Evolutionary conservation across 2,113 vertebrate genomes (phyloP).

Genomic region (Phrynosoma platyrhinos): DNA sequence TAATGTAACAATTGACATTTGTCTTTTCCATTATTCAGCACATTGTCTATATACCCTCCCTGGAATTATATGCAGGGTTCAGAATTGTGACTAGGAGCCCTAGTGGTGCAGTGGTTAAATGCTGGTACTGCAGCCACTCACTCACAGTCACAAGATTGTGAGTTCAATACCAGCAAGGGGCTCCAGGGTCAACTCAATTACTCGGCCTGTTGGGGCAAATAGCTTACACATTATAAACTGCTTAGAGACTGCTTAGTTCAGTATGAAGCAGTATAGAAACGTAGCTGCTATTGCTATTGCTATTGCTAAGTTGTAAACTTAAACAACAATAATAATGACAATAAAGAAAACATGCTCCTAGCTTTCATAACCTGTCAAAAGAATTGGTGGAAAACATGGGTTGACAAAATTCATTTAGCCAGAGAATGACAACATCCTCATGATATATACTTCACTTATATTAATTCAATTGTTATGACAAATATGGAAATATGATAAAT

Average conservation of each 20-base stretch:
- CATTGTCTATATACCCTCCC: background rate
- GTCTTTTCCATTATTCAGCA: background rate
- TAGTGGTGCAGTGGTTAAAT: no score
- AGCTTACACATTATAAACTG: no score
- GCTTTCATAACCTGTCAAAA: background rate
- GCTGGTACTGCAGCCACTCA: no score
- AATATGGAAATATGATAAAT: no score
- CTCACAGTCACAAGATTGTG: no score
- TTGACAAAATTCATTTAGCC: background rate
- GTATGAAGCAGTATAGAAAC: no score
- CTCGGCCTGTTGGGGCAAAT: no score
- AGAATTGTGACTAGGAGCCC: background rate
- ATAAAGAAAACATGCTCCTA: background rate
- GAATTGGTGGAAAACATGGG: rapidly evolving
- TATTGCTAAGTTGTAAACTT: background rate
- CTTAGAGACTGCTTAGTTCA: no score
- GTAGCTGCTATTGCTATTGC: no score
- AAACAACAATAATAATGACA: background rate
- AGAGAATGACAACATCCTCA: background rate
- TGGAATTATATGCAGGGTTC: background rate
- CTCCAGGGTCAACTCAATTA: no score
- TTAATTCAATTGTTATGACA: constrained; percentile 11
- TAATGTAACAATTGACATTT: constrained; percentile 18
- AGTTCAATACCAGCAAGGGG: no score
- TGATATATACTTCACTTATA: background rate